A percentile compares a stretch with the other conserved stretches of the same genome.
Evolutionary conservation across 2,888 invertebrate genomes (phyloP).

Genomic region (Protodeltote pygarga): DNA sequence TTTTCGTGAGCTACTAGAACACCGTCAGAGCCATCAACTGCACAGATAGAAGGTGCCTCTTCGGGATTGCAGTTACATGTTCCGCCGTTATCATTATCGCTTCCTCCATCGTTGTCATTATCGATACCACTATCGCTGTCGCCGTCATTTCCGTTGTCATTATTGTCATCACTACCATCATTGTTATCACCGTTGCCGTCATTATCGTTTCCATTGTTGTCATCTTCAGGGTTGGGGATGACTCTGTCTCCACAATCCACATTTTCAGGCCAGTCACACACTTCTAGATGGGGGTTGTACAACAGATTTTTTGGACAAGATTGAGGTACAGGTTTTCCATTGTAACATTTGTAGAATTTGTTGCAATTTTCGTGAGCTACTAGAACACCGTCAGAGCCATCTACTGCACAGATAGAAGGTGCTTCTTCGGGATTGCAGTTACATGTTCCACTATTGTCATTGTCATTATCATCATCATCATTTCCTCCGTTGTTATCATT

Average conservation of each 20-base stretch:
- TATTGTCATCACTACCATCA: constrained; percentile 2
- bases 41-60: no score
- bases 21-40: no score
- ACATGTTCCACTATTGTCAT: no score
- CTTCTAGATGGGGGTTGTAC: constrained; percentile 47
- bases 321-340: constrained; percentile 42
- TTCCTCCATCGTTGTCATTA: constrained; percentile 49
- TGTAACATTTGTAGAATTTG: constrained; percentile 52
- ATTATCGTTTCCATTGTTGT: neutral
- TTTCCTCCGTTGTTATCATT: no score
- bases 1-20: no score
- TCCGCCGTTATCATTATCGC: no score
- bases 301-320: constrained; percentile 35
- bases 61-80: no score
- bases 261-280: constrained; percentile 50
- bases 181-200: neutral
- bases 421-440: no score
- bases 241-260: constrained; percentile 53
- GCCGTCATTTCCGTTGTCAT: constrained; percentile 5
- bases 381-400: no score
- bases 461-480: no score
- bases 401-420: no score
- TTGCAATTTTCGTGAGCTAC: no score
- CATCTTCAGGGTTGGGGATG: constrained; percentile 18
- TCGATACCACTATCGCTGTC: constrained; percentile 5